These are phyloP conservation scores for Archocentrus centrarchus DNA, from an alignment of 2,113 vertebrate genomes.

Conservation along the genomic window DNA sequence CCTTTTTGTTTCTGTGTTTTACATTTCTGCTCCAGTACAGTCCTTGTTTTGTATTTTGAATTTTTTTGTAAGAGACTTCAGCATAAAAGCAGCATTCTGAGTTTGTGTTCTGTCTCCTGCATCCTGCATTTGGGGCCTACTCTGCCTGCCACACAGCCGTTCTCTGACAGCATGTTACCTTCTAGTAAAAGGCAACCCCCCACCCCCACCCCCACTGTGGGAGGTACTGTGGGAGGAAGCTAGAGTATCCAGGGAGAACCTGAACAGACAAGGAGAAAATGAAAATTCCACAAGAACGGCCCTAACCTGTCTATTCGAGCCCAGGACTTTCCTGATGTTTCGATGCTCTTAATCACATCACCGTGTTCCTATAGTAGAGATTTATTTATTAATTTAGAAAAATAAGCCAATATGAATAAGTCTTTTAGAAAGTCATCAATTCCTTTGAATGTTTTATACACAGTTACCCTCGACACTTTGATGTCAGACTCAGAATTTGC, in stretches of 20 bases:
- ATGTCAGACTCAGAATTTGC: background rate
- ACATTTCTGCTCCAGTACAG: too few relatives aligned
- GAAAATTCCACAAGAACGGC: background rate
- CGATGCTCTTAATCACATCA: background rate
- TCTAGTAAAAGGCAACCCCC: too few relatives aligned
- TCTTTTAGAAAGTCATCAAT: background rate
- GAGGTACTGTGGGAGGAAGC: background rate
- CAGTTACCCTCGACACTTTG: background rate
- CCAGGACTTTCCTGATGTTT: too few relatives aligned
- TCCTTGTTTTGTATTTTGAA: too few relatives aligned
- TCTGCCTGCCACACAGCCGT: too few relatives aligned
- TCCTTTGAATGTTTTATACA: background rate
- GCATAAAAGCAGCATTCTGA: too few relatives aligned
- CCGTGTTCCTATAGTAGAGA: background rate
- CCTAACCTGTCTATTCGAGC: background rate
- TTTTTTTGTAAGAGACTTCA: too few relatives aligned
- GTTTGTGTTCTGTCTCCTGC: too few relatives aligned
- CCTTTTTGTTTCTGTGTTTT: too few relatives aligned
- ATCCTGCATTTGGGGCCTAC: too few relatives aligned
- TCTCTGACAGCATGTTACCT: too few relatives aligned
- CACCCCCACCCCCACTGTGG: too few relatives aligned
- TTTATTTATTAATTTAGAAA: background rate
- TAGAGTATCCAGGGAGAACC: background rate
- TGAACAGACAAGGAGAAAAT: background rate
- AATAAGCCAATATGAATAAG: background rate